Evolutionary conservation across 2,888 invertebrate species (phyloP), one percentile per base, ranked within the genome.

Genomic region (Hipparchia semele): DNA sequence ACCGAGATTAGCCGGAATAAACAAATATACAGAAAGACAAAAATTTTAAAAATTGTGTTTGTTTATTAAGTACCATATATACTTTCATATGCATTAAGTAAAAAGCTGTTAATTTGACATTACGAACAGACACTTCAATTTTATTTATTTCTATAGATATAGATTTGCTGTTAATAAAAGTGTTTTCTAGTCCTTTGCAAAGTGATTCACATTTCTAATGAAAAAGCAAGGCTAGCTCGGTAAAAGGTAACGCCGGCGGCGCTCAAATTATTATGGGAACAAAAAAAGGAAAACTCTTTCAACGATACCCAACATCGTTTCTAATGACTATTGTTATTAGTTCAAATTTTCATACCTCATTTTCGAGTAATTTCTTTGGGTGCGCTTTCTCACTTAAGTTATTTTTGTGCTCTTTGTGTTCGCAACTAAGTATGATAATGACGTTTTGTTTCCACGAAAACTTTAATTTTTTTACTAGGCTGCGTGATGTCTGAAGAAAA

Each of bases 251-350:
- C 61, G 72, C 70, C 71, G 71, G 78, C 79, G 87, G 87, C 86
- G 77, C 73, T 80, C 75, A 79, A 83, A 86, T 88, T 85, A 86
- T 76, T 78, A 80, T 80, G 78, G 83, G 82, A 85, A 23, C 86
- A 86, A 83, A 85, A 86, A 86, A 83, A 80, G 78, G 53, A 71
- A 74, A 74, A 64, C 60, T 61, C 70, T 70, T 76, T 68, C 33
- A 73, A 68, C 70, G 53, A 70, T 58, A 46, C 70, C 68, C 68
- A 68, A 65, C 60, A 13, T 69, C 66, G 56, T 45, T 65, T 73
- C 70, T 58, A 70, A 76, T 67, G 54, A 71, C 71, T 71, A 72
- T 75, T 73, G 64, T 73, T 75, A 74, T 76, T 78, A 75, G 72
- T 76, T 70, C 73, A 72, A 68, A 75, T 73, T 79, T 75, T 77